Percentiles rank a stretch among this genome's conserved stretches.
Evolutionary conservation across 1,140 invertebrate species (phyloP).

Genomic region (Patella vulgata): DNA sequence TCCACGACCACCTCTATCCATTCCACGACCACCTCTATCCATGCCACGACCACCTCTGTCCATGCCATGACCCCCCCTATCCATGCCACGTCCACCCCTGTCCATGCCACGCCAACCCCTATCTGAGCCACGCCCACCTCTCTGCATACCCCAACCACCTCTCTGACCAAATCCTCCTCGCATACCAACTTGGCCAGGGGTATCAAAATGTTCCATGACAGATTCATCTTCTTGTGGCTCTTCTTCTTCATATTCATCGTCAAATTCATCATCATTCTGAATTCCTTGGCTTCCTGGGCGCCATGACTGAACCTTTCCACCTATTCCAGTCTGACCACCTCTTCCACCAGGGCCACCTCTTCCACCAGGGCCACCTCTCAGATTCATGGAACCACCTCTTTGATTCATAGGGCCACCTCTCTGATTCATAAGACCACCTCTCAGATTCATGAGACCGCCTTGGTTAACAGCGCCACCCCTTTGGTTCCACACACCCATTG

Average conservation of each 20-base stretch:
- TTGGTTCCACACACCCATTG: not conserved
- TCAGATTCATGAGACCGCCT: not conserved
- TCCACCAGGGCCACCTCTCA: conserved; percentile 1
- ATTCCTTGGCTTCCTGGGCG: too few relatives aligned
- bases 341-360: too few relatives aligned
- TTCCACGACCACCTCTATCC: conserved; percentile 1
- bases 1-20: conserved; percentile 6
- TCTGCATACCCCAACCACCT: conserved; percentile 21
- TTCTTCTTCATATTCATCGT: conserved; percentile 7
- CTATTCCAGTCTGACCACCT: too few relatives aligned
- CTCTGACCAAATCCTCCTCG: not conserved
- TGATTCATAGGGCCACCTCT: too few relatives aligned
- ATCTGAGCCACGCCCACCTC: conserved; percentile 13
- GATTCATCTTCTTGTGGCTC: not conserved
- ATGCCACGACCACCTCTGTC: not conserved
- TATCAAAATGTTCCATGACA: not conserved
- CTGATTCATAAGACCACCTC: conserved; percentile 3
- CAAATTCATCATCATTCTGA: not conserved
- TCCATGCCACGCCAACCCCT: conserved; percentile 4
- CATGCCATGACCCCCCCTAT: conserved; percentile 5
- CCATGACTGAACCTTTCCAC: too few relatives aligned
- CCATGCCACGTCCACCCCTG: not conserved
- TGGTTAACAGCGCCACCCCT: not conserved
- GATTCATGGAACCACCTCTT: not conserved
- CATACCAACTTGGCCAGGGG: not conserved